Evolutionary conservation across 2,888 invertebrate genomes (phyloP), one percentile per base, ranked within the genome.

Genomic region (Drosophila nr. perissopoda): DNA sequence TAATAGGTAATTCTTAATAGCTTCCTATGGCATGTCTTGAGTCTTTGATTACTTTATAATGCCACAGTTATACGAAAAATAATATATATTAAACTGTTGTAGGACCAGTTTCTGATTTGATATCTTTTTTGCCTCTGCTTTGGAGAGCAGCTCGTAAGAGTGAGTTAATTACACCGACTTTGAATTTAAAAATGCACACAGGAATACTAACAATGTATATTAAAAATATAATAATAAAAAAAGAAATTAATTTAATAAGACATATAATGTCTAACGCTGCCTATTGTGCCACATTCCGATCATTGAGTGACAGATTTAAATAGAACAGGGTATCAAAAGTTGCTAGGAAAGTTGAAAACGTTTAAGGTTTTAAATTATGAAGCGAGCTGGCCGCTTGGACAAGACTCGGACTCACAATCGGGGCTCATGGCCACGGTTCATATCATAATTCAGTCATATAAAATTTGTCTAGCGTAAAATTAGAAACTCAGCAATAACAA

Each of bases 401-500:
- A 16, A n/a, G 21, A 25, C 34, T 64, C 40, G 57, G 63, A 69
- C 63, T 13, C 21, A 8, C 16, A 25, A 4, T 4, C 25, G 25
- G 29, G 36, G 42, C 45, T 2, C 51, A 21, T 76, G 80, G 75
- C 78, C 79, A 87, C 78, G 82, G 73, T 71, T 87, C 85, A 89
- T 87, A 80, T 82, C 85, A 89, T 89, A 87, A 90, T 91, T 91
- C 90, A 89, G 90, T 90, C 91, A 87, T 91, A 91, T 86, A 90
- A 92, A 92, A 90, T 91, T 91, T 87, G 87, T 92, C 91, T 91
- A 89, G 91, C 92, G 90, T 91, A 90, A 92, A 92, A 92, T 92
- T 92, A 91, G 89, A 92, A 91, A 90, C 78, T 80, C 89, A 64
- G 66, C 69, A 74, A 70, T 59, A 72, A 70, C 71, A 75, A 68